These are phyloP conservation scores for Dendrocincla fuliginosa DNA, from an alignment of 2,797 vertebrate genomes.

Conservation along the genomic window DNA sequence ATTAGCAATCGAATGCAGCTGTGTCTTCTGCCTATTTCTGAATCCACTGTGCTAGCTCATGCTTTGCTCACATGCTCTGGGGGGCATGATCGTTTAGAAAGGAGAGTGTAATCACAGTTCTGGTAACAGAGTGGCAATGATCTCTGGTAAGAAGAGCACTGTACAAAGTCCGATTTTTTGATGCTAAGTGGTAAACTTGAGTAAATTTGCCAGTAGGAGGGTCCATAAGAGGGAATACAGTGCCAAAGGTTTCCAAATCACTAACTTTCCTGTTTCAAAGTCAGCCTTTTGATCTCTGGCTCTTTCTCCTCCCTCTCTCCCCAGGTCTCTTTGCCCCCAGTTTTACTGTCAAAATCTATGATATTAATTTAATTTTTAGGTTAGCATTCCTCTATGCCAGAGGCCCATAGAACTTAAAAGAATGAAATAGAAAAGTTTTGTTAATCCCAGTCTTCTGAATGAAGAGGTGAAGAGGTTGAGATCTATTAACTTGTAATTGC, in stretches of 20 bases:
- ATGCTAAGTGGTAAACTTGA: neutral
- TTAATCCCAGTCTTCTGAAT: neutral
- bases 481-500: neutral
- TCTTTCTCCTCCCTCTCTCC: neutral
- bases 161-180: neutral
- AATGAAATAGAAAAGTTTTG: neutral
- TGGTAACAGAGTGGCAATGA: neutral
- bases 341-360: neutral
- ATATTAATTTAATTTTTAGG: neutral
- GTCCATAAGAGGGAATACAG: neutral
- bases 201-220: neutral
- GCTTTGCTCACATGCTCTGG: neutral
- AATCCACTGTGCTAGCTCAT: neutral
- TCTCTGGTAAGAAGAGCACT: neutral
- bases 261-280: neutral
- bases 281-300: neutral
- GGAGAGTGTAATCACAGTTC: neutral
- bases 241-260: neutral
- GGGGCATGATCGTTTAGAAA: neutral
- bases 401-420: neutral
- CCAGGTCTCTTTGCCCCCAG: accelerated
- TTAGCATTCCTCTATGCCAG: neutral
- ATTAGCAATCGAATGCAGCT: neutral
- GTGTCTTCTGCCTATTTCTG: neutral
- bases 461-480: neutral